Base-by-base conservation (phyloP, 2,888 invertebrate genomes). In the Gari tellinella region DNA sequence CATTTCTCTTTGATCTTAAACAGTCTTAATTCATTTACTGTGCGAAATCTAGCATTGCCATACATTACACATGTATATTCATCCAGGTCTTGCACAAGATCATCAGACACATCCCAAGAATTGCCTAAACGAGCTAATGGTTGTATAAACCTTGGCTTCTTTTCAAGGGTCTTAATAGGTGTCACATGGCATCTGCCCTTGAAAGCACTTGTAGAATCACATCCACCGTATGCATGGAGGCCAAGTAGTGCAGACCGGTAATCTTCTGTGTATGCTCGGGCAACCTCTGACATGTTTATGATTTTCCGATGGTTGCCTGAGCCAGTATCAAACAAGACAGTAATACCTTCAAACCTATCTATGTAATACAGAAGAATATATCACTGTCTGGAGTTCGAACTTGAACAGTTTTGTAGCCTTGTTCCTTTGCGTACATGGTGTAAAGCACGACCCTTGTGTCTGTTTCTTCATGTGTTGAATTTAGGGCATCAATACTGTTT, bases 151-250 rank as follows among this genome's bases (percentile, higher is more conserved):
- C n/a, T n/a, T n/a, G n/a, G n/a, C n/a, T n/a, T n/a, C n/a, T n/a
- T n/a, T n/a, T n/a, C n/a, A n/a, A n/a, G n/a, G n/a, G n/a, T n/a
- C n/a, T n/a, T n/a, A n/a, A n/a, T n/a, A n/a, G n/a, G n/a, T n/a
- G n/a, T n/a, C n/a, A n/a, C n/a, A n/a, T n/a, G n/a, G n/a, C n/a
- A n/a, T n/a, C n/a, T n/a, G n/a, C n/a, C n/a, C n/a, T n/a, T n/a
- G n/a, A n/a, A n/a, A n/a, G 66, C 66, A 53, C 75, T 72, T 1
- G 69, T 73, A 14, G 62, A 25, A 31, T 65, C 65, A 57, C 65
- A 69, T n/a, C 61, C 46, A 26, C 51, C 45, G 66, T 49, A 70
- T 1, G 70, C 61, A 62, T 75, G 75, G 1, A 75, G 61, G 12
- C 46, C 51, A 26, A 72, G 31, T 1, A 66, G 48, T 40, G 66